Base-by-base conservation (phyloP, 2,797 vertebrate species). In the Champsocephalus gunnari region DNA sequence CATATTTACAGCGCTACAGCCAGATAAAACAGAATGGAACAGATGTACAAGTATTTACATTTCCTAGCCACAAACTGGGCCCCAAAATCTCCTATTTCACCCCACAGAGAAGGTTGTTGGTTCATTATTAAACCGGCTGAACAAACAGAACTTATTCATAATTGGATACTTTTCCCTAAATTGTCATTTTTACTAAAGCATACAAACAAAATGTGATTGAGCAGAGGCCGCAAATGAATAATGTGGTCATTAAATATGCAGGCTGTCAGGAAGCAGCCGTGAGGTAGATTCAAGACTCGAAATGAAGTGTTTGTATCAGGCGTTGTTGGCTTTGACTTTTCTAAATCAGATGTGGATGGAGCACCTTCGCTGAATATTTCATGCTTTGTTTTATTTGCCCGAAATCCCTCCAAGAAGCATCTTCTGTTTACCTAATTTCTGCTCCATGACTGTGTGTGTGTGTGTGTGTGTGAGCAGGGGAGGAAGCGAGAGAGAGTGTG, bases 331-430 rank as follows among this genome's bases (percentile, higher is more conserved):
- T 71, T 60, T 41, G 59, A 79, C 43, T 79, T 47, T 66, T 74
- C 67, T 69, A 66, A 89, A 66, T 87, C 86, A 81, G 62, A 83
- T 34, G 65, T 59, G 66, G 80, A 87, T 70, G 72, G 58, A 87
- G 73, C 51, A 44, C 68, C 79, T 85, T 68, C 21, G n/a, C 58
- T 92, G 54, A 89, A 88, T 93, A 89, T 89, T 90, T 90, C 67
- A 91, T 87, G 54, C 56, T 65, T 79, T 89, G 72, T 87, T 92
- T 87, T 81, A 57, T 78, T 81, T 80, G 57, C 72, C 60, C 12
- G 4, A 74, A 38, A 81, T 4, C 53, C 73, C 75, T 75, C 55
- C 41, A 73, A 77, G 73, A 61, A 63, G 68, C 57, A 62, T 79
- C 81, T 61, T 83, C 71, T 24, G 50, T 67, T 80, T 58, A 62